phyloP scores from a whole-genome alignment of 2,113 vertebrate species.

The Marcusenius ussheri region DNA sequence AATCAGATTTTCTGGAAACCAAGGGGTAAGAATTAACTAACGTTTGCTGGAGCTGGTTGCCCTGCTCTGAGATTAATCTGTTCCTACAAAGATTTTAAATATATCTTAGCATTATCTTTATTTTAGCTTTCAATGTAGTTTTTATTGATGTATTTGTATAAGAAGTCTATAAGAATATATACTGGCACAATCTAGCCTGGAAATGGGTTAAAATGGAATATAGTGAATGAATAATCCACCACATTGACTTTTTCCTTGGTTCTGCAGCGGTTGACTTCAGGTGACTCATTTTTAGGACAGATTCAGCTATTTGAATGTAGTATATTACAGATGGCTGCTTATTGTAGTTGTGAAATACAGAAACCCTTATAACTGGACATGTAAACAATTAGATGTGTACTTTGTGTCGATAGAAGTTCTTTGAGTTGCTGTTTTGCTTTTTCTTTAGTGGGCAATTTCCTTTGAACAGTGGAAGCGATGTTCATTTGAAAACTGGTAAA shows the following conservation, averaged over 20 bases:
- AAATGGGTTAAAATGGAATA: neutral
- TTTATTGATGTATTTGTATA: neutral
- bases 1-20: constrained; percentile 88
- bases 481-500: neutral
- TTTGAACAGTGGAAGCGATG: neutral
- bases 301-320: neutral
- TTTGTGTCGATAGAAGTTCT: neutral
- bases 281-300: neutral
- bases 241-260: neutral
- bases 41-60: neutral
- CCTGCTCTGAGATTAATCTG: neutral
- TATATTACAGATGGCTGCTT: neutral
- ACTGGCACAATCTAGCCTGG: neutral
- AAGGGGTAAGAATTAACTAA: constrained; percentile 78
- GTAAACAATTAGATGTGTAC: neutral
- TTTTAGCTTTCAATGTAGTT: neutral
- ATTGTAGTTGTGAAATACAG: neutral
- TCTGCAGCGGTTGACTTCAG: neutral
- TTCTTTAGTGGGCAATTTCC: neutral
- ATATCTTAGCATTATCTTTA: neutral
- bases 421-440: neutral
- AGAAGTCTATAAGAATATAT: neutral
- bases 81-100: neutral
- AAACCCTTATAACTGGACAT: neutral
- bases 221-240: neutral